phyloP scores from a whole-genome alignment of 2,888 invertebrate species.

The Amphipoea lucens region DNA sequence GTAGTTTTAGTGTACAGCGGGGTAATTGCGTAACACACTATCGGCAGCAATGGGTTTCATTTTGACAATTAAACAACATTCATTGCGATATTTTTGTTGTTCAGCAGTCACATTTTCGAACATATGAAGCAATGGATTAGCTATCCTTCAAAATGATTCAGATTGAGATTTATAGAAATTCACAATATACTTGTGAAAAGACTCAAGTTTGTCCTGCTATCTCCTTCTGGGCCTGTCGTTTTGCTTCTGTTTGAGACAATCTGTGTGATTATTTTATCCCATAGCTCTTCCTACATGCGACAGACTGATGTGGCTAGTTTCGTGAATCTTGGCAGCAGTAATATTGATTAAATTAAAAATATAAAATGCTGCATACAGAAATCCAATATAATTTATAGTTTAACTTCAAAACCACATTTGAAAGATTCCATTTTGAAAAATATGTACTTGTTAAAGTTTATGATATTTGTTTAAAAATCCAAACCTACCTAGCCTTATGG shows the following conservation, averaged over 20 bases:
- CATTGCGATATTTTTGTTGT: too few species aligned
- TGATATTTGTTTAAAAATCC: too few species aligned
- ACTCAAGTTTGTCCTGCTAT: neutral
- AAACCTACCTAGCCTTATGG: too few species aligned
- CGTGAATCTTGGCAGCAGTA: neutral
- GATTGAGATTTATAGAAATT: neutral
- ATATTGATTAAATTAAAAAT: neutral
- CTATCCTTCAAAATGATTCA: too few species aligned
- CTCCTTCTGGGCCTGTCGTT: neutral
- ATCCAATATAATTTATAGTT: neutral
- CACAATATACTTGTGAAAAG: neutral
- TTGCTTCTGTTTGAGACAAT: neutral
- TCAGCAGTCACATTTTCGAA: too few species aligned
- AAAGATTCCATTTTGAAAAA: neutral
- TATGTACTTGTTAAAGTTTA: neutral
- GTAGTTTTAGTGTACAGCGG: neutral
- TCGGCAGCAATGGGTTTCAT: too few species aligned
- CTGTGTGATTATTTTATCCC: neutral
- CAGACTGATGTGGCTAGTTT: neutral
- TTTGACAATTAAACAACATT: too few species aligned
- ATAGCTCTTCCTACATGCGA: neutral
- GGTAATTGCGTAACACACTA: too few species aligned
- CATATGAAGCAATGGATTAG: too few species aligned
- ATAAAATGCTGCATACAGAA: neutral
- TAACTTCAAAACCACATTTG: neutral